phyloP scores from a whole-genome alignment of 2,797 vertebrate genomes.

The Spondyliosoma cantharus region DNA sequence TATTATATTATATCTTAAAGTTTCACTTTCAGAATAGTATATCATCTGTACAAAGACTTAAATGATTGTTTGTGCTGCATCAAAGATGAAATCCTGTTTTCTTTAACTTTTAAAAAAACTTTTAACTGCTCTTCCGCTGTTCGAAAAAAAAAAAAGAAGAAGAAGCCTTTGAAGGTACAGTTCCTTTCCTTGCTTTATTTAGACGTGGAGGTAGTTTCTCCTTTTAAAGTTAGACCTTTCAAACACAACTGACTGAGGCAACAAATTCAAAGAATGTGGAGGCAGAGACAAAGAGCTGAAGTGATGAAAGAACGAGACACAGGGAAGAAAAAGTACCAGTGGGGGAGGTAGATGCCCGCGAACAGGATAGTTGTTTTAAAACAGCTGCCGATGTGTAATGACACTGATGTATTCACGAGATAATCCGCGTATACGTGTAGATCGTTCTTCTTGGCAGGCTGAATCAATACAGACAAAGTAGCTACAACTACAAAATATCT shows the following conservation, averaged over 20 bases:
- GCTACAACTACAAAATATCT: slow-evolving; percentile 42
- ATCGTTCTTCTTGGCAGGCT: slow-evolving; percentile 42
- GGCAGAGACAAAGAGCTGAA: slow-evolving; percentile 66
- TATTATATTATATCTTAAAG: too few species aligned
- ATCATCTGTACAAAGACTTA: slow-evolving; percentile 31
- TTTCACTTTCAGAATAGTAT: slow-evolving; percentile 38
- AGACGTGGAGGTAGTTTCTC: slow-evolving; percentile 57
- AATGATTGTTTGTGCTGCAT: slow-evolving; percentile 62
- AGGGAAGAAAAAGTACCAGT: slow-evolving; percentile 33
- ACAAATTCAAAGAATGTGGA: slow-evolving; percentile 71
- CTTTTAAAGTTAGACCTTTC: slow-evolving; percentile 71
- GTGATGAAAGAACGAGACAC: slow-evolving; percentile 77
- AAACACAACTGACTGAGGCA: slow-evolving; percentile 65
- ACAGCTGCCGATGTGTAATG: slow-evolving; percentile 67
- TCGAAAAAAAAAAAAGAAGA: not conserved
- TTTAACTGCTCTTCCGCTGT: slow-evolving; percentile 32
- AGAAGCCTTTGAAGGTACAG: slow-evolving; percentile 66
- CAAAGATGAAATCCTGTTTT: slow-evolving; percentile 52
- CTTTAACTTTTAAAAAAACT: slow-evolving; percentile 54
- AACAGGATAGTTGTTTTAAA: slow-evolving; percentile 62
- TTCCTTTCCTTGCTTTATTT: slow-evolving; percentile 64
- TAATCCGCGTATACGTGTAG: slow-evolving; percentile 53
- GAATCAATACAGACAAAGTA: slow-evolving; percentile 58
- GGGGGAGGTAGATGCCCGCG: slow-evolving; percentile 43
- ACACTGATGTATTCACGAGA: slow-evolving; percentile 73